Percentiles rank a stretch among this genome's conserved stretches.
Evolutionary conservation across 2,113 vertebrate species (phyloP).

Genomic region (Paedocypris sp.): DNA sequence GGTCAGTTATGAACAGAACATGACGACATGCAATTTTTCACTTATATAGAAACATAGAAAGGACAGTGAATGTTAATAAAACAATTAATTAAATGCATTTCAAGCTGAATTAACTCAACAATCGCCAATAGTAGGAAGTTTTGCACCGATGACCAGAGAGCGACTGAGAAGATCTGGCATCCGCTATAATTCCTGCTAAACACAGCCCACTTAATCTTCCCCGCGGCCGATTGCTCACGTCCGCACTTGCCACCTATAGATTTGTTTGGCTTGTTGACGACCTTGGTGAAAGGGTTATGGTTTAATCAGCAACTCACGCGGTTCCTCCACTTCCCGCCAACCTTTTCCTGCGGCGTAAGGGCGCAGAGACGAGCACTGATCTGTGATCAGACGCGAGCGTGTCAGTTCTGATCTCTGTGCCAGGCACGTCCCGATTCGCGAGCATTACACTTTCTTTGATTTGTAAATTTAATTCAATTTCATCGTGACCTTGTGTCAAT

Average conservation of each 20-base stretch:
- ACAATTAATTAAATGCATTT: no score
- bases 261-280: constrained; percentile 22
- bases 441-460: not conserved
- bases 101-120: no score
- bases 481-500: not conserved
- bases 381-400: not conserved
- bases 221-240: not conserved
- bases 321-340: constrained; percentile 7
- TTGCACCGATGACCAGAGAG: constrained; percentile 28
- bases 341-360: constrained; percentile 22
- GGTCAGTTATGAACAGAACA: no score
- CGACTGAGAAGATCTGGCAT: constrained; percentile 20
- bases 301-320: constrained; percentile 45
- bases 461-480: not conserved
- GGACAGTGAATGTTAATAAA: no score
- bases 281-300: constrained; percentile 39
- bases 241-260: constrained; percentile 13
- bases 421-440: not conserved
- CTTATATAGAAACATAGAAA: no score
- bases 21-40: no score
- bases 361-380: not conserved
- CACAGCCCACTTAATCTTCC: not conserved
- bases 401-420: not conserved
- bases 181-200: constrained; percentile 11
- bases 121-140: constrained; percentile 31